phyloP scores from a whole-genome alignment of 2,797 vertebrate species.

The Steatocranus sp. region DNA sequence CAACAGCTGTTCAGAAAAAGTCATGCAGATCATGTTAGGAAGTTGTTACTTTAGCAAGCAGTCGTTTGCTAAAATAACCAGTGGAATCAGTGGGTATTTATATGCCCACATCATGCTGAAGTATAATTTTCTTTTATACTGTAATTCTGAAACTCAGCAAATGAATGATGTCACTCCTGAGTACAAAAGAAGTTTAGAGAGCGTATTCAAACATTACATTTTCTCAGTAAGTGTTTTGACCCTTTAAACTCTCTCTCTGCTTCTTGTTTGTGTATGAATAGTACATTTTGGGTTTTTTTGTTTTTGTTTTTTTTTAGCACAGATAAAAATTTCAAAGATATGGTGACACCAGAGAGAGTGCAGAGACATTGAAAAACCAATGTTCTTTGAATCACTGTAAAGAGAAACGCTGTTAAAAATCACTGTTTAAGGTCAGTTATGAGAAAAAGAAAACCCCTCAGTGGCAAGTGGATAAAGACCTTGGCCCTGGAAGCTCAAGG shows the following conservation, averaged over 20 bases:
- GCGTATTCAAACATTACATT: background rate
- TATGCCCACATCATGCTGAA: background rate
- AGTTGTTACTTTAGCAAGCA: conserved; percentile 22
- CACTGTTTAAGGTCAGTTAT: background rate
- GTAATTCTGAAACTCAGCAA: background rate
- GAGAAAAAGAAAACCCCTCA: background rate
- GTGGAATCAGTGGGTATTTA: conserved; percentile 1
- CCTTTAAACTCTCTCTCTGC: background rate
- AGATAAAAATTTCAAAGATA: background rate
- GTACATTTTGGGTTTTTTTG: background rate
- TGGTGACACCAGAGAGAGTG: background rate
- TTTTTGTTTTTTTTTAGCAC: background rate
- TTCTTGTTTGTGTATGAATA: background rate
- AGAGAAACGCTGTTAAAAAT: background rate
- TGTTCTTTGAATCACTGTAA: background rate
- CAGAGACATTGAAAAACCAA: background rate
- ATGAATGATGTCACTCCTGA: background rate
- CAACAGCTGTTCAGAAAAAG: conserved; percentile 56
- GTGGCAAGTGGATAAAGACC: background rate
- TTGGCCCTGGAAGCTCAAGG: background rate
- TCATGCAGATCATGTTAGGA: conserved; percentile 37
- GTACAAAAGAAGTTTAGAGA: background rate
- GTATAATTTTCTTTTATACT: background rate
- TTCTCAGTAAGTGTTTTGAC: conserved; percentile 22
- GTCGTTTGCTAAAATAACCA: background rate